A percentile compares a stretch with the other conserved stretches of the same genome.
phyloP scores from a whole-genome alignment of 2,888 invertebrate species.

The Drosophila differens region DNA sequence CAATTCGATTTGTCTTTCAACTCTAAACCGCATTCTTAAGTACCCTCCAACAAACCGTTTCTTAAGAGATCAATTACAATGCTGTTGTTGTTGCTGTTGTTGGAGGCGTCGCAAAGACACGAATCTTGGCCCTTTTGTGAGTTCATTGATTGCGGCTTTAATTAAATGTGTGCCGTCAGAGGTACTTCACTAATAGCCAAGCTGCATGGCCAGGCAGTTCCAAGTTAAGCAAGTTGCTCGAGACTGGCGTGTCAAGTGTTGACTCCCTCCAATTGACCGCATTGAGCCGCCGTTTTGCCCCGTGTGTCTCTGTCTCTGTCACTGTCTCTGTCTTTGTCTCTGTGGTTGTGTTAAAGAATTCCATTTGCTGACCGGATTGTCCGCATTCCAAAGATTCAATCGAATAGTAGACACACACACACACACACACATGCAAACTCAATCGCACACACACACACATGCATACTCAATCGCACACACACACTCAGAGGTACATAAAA shows the following conservation, averaged over 20 bases:
- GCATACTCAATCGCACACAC: conserved; percentile 13
- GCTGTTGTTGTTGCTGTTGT: conserved; percentile 4
- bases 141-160: conserved; percentile 41
- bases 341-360: conserved; percentile 76
- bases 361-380: conserved; percentile 83
- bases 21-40: not conserved
- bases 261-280: conserved; percentile 64
- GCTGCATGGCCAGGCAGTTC: conserved; percentile 7
- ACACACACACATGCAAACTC: conserved; percentile 41
- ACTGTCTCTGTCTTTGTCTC: conserved; percentile 27
- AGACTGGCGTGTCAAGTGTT: conserved; percentile 63
- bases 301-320: conserved; percentile 11
- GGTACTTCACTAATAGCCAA: conserved; percentile 16
- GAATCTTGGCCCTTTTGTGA: conserved; percentile 16
- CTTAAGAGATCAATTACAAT: conserved; percentile 28
- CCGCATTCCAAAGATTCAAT: conserved; percentile 82
- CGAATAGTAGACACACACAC: conserved; percentile 61
- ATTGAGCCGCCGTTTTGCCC: conserved; percentile 62
- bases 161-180: conserved; percentile 48
- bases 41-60: conserved; percentile 9
- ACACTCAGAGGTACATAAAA: conserved; percentile 57
- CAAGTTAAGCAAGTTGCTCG: conserved; percentile 18
- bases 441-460: conserved; percentile 54
- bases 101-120: conserved; percentile 10
- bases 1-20: conserved; percentile 8